Percentiles rank a stretch among this genome's conserved stretches.
These are phyloP conservation scores for Leuciscus idus DNA, from an alignment of 2,113 vertebrate species.

Conservation along the genomic window DNA sequence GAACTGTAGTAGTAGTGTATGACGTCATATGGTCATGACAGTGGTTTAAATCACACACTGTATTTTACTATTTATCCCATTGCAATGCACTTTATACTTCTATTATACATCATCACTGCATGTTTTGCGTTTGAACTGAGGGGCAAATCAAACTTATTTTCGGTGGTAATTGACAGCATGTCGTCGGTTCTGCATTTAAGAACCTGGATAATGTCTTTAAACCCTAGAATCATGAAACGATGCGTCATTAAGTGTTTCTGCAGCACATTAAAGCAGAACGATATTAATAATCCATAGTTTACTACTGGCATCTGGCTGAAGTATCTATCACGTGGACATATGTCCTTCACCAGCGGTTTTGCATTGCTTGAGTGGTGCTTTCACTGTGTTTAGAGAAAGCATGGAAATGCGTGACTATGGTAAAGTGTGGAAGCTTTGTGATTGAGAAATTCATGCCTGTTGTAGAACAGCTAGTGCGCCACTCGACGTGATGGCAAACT, in stretches of 20 bases:
- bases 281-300: slow-evolving; percentile 1
- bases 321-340: not conserved
- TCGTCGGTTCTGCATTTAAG: not conserved
- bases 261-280: not conserved
- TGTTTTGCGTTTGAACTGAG: not conserved
- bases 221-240: not conserved
- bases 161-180: not conserved
- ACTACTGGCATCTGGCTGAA: not conserved
- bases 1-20: not conserved
- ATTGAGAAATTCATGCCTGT: slow-evolving; percentile 1
- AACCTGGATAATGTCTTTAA: too few species aligned
- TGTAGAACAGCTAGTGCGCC: not conserved
- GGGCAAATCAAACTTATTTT: not conserved
- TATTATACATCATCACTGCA: not conserved
- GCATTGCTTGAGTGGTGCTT: slow-evolving; percentile 45
- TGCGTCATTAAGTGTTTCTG: not conserved
- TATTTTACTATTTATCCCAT: not conserved
- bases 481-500: not conserved
- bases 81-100: not conserved
- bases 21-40: too few species aligned
- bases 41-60: not conserved
- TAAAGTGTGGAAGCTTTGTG: slow-evolving; percentile 22
- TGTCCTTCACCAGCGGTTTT: slow-evolving; percentile 40
- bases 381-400: slow-evolving; percentile 27
- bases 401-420: slow-evolving; percentile 28